Evolutionary conservation across 2,113 vertebrate genomes (phyloP), one percentile per base, ranked within the genome.

Genomic region (Lycaon pictus): DNA sequence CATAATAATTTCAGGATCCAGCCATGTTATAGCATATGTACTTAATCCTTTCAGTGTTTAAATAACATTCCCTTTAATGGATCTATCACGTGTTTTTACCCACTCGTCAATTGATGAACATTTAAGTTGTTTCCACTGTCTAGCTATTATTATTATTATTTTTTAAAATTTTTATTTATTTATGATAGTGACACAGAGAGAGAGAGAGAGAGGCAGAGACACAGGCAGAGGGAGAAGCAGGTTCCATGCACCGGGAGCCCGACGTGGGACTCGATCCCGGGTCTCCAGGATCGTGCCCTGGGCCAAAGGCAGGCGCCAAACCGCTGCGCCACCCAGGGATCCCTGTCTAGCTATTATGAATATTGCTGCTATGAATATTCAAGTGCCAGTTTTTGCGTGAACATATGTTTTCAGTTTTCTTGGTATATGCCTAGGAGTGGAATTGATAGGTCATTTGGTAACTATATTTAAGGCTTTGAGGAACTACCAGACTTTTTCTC

Each of bases 381-480:
- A 72, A 25, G 12, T 55, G 17, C 7, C 19, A 17, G 3, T 62
- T 89, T 82, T 55, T 37, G 10, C 29, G 77, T 63, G 55, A 58
- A 87, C 35, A 12, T 55, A 53, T 37, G 63, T 51, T 88, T 88
- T 88, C 23, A 20, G 2, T 81, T 94, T 60, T 72, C 37, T 71
- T 71, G 29, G 4, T 51, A 25, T 67, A 51, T 69, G 80, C 22
- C 35, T 29, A 88, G 43, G 25, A 62, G 32, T 63, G 72, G 35
- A 62, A 71, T 71, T 84, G 11, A 53, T 90, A 60, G 55, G 60
- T 71, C n/a, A 58, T 67, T 19, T 84, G 79, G 22, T 87, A 84
- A 93, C n/a, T 77, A 15, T 89, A 69, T 77, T 79, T 89, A 60
- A n/a, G 69, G 7, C 89, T 90, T 96, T 83, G 95, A 83, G 81